phyloP scores from a whole-genome alignment of 2,888 invertebrate species.

The Heliconius ismenius region DNA sequence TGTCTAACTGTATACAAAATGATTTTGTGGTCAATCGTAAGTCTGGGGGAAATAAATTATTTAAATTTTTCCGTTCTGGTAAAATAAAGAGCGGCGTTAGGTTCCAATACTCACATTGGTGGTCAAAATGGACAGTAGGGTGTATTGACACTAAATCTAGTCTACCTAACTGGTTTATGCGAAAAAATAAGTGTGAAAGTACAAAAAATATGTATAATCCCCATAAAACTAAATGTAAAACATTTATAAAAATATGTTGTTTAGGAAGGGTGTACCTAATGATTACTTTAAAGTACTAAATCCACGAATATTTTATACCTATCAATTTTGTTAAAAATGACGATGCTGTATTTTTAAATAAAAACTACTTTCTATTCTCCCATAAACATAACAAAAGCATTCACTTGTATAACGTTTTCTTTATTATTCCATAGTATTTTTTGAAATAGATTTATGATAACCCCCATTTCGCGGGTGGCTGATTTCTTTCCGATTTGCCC shows the following conservation, averaged over 20 bases:
- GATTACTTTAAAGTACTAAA: background rate
- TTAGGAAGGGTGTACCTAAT: too few species aligned
- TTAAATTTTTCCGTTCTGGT: background rate
- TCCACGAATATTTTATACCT: background rate
- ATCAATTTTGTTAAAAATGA: background rate
- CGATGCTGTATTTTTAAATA: background rate
- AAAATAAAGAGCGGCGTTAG: too few species aligned
- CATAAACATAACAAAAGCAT: slow-evolving; percentile 3
- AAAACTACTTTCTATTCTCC: background rate
- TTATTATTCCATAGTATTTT: slow-evolving; percentile 25
- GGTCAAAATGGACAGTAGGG: too few species aligned
- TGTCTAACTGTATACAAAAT: too few species aligned
- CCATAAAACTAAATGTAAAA: too few species aligned
- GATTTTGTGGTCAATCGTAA: background rate
- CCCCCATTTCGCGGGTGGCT: slow-evolving; percentile 30
- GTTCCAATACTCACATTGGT: too few species aligned
- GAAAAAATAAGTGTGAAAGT: too few species aligned
- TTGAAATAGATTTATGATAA: slow-evolving; percentile 30
- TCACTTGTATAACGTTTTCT: background rate
- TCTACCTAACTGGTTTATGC: too few species aligned
- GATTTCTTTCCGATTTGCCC: slow-evolving; percentile 25
- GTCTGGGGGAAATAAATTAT: background rate
- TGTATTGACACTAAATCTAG: too few species aligned
- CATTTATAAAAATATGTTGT: too few species aligned
- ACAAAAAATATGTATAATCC: too few species aligned